Conservation (phyloP, 1,140 invertebrate genomes). For the Drosophila nasuta region DNA sequence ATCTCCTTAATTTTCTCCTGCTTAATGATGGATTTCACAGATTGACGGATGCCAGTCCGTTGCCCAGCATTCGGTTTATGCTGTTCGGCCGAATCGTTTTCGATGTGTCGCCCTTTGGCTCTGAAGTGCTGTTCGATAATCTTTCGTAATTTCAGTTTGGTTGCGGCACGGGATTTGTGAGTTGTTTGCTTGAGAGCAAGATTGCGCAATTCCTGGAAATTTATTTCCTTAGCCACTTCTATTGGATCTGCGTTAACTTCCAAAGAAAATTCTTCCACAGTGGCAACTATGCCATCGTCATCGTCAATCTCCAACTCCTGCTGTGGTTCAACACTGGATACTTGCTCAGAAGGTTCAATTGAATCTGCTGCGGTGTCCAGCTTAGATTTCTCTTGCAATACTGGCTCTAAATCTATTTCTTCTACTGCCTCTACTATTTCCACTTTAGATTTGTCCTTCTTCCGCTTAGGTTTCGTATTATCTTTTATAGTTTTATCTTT, state of each 20-base stretch:
- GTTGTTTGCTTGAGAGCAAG: conserved; percentile 65
- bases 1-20: conserved; percentile 86
- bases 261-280: conserved; percentile 63
- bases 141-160: conserved; percentile 68
- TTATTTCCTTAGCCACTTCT: conserved; percentile 67
- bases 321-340: not conserved
- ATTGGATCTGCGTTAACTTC: conserved; percentile 46
- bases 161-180: conserved; percentile 66
- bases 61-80: conserved; percentile 31
- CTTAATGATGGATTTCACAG: conserved; percentile 86
- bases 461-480: conserved; percentile 48
- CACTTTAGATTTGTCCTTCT: conserved; percentile 37
- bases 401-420: not conserved
- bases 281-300: conserved; percentile 68
- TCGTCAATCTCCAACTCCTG: conserved; percentile 41
- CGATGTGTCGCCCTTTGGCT: conserved; percentile 73
- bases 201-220: conserved; percentile 77
- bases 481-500: conserved; percentile 34
- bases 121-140: conserved; percentile 81
- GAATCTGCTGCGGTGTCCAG: conserved; percentile 34
- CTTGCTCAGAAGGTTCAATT: conserved; percentile 2
- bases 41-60: conserved; percentile 77
- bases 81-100: conserved; percentile 68
- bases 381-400: conserved; percentile 47
- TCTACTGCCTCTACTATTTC: not conserved